phyloP scores from a whole-genome alignment of 1,140 invertebrate genomes.

The Euura lappo region DNA sequence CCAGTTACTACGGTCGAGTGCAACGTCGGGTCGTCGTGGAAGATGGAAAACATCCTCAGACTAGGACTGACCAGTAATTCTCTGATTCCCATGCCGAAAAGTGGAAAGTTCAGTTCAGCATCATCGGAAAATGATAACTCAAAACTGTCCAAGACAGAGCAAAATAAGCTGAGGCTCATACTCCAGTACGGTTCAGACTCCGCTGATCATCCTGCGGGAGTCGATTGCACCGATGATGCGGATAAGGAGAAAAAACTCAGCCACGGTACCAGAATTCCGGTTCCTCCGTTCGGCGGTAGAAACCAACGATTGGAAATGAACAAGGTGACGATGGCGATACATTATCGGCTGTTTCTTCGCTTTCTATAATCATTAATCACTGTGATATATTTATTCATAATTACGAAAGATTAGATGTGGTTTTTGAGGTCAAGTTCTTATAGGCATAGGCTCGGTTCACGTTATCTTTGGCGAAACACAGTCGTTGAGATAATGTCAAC shows the following conservation, averaged over 20 bases:
- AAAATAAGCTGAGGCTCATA: slow-evolving; percentile 43
- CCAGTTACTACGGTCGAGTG: neutral
- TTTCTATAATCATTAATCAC: too few species aligned
- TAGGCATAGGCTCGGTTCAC: too few species aligned
- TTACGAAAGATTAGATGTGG: too few species aligned
- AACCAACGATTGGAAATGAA: neutral
- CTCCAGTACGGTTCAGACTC: slow-evolving; percentile 30
- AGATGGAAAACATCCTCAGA: neutral
- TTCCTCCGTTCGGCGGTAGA: neutral
- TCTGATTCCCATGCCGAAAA: slow-evolving; percentile 46
- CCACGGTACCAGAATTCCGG: neutral
- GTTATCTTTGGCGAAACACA: too few species aligned
- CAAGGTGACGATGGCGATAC: neutral
- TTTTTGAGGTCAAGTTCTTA: too few species aligned
- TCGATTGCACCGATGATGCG: slow-evolving; percentile 24
- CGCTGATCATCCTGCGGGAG: neutral
- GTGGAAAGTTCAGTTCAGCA: slow-evolving; percentile 23
- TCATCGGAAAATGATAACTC: slow-evolving; percentile 30
- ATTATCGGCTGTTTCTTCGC: too few species aligned
- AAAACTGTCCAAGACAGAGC: slow-evolving; percentile 49
- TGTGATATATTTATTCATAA: too few species aligned
- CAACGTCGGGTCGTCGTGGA: neutral
- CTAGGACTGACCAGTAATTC: neutral
- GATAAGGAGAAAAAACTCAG: slow-evolving; percentile 33
- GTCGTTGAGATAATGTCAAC: too few species aligned